Evolutionary conservation across 2,113 vertebrate genomes (phyloP).

Genomic region (Acanthisitta chloris): DNA sequence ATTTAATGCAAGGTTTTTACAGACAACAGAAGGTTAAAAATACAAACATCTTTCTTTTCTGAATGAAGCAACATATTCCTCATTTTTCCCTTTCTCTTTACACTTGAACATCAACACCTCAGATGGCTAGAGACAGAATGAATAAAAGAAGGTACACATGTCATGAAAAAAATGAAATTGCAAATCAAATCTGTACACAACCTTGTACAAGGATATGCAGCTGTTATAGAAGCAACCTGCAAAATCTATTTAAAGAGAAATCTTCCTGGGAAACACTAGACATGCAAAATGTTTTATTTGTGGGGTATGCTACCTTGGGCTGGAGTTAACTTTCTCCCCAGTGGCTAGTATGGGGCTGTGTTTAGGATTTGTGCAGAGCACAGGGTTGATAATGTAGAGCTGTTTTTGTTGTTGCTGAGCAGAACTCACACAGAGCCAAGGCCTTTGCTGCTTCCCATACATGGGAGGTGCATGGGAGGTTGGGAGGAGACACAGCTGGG

Average conservation of each 20-base stretch:
- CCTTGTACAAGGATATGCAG: not conserved
- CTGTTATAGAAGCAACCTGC: not conserved
- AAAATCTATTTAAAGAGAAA: slow-evolving; percentile 4
- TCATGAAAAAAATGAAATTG: slow-evolving; percentile 6
- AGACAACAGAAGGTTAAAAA: not conserved
- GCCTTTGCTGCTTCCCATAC: too few relatives aligned
- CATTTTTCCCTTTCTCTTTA: not conserved
- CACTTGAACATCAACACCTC: not conserved
- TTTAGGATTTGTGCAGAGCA: too few relatives aligned
- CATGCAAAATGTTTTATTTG: not conserved
- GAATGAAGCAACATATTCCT: not conserved
- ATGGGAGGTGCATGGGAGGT: too few relatives aligned
- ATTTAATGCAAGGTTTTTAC: not conserved
- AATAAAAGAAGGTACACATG: not conserved
- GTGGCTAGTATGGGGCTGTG: too few relatives aligned
- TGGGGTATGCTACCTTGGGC: too few relatives aligned
- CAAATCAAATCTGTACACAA: slow-evolving; percentile 16
- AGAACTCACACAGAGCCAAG: too few relatives aligned
- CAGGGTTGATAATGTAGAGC: too few relatives aligned
- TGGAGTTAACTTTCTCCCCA: too few relatives aligned
- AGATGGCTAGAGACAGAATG: not conserved
- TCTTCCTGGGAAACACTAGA: not conserved
- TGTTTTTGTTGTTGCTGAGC: too few relatives aligned
- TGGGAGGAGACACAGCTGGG: too few relatives aligned
- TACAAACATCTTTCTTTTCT: not conserved